These are phyloP conservation scores for Gnathonemus echidnorhynchus DNA, from an alignment of 2,113 vertebrate genomes.

Conservation along the genomic window DNA sequence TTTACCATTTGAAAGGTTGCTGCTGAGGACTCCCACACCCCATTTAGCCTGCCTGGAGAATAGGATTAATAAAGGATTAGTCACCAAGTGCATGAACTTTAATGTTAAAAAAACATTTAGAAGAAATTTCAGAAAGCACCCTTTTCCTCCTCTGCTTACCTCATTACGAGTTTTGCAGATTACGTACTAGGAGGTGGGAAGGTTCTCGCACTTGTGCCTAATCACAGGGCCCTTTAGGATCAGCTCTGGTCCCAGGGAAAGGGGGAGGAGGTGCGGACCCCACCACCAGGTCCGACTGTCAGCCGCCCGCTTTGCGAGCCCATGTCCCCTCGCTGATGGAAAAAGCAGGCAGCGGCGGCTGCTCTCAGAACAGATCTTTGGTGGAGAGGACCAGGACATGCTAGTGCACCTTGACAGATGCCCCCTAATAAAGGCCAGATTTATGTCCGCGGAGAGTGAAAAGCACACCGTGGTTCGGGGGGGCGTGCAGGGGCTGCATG, in stretches of 20 bases:
- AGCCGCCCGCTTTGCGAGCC: slow-evolving; percentile 35
- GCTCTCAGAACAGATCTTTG: slow-evolving; percentile 61
- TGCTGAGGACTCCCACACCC: not conserved
- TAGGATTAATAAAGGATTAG: not conserved
- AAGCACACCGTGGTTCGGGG: slow-evolving; percentile 37
- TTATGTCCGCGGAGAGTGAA: slow-evolving; percentile 53
- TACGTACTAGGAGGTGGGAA: not conserved
- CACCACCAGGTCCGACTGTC: slow-evolving; percentile 1
- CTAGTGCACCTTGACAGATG: slow-evolving; percentile 35
- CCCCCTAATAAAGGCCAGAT: slow-evolving; percentile 62
- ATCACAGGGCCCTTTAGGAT: not conserved
- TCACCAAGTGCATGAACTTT: not conserved
- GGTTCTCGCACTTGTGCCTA: not conserved
- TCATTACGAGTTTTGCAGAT: not conserved
- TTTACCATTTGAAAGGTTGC: not conserved
- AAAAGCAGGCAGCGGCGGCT: slow-evolving; percentile 55
- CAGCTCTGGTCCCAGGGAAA: not conserved
- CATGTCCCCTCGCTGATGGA: slow-evolving; percentile 44
- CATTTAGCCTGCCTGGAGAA: not conserved
- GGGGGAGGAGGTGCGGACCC: not conserved
- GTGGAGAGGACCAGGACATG: slow-evolving; percentile 47
- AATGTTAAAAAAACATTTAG: not conserved
- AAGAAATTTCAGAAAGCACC: not conserved
- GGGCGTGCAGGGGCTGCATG: slow-evolving; percentile 46
- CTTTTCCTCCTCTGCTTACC: not conserved